Evolutionary conservation across 2,888 invertebrate genomes (phyloP), one percentile per base, ranked within the genome.

Genomic region (Limenitis camilla): DNA sequence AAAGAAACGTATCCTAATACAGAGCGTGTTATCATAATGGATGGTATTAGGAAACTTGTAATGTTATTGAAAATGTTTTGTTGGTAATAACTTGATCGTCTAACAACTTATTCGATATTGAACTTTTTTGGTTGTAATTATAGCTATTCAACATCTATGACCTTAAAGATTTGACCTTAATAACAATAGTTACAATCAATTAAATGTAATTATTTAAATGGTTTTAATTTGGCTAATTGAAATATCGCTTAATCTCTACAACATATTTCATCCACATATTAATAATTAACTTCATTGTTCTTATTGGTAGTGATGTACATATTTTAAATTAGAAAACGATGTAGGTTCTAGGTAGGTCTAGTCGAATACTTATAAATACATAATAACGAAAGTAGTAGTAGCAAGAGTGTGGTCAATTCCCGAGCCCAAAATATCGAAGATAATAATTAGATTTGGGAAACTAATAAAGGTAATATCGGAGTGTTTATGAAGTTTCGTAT

Each of bases 1-100:
- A 66, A 67, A 58, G 62, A 69, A 67, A 68, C 65, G 66, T 59
- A 67, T 63, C 62, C 64, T 64, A 66, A 69, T 67, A 65, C 62
- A 65, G 62, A 61, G 47, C 56, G 51, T 62, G 71, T 69, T 70
- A 69, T 61, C 65, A 68, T 70, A 70, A 68, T 69, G 59, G 61
- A 66, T 57, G 42, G 52, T 57, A 61, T 61, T 55, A 54, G 53
- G 59, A 54, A 61, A 58, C 58, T 57, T 47, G 56, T 62, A 59
- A 67, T 63, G 63, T 62, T 56, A 68, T 69, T 64, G 62, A 62
- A 69, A 61, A 60, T 61, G 49, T 54, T 60, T 45, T 46, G 11
- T 44, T 44, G 30, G 9, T 38, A 43, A 40, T 47, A 33, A 38
- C 7, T 10, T 29, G 10, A 44, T 40, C 5, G 11, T 9, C 29